Percentiles rank a stretch among this genome's conserved stretches.
Conservation (phyloP, 2,888 invertebrate species). For the Ametastegia equiseti region DNA sequence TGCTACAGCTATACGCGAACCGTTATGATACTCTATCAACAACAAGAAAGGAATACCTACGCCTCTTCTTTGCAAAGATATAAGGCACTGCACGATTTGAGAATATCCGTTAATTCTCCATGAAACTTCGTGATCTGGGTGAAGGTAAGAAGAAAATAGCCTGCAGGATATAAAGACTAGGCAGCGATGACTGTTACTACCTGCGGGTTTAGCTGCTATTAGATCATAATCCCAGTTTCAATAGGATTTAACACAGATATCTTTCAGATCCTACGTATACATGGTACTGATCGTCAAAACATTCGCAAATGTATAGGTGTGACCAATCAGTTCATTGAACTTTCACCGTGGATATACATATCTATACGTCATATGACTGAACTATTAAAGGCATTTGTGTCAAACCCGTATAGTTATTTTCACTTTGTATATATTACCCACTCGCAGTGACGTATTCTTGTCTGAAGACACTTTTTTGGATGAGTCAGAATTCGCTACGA, state of each 20-base stretch:
- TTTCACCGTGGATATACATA: background rate
- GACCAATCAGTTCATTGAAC: conserved; percentile 8
- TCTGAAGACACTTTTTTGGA: too few relatives aligned
- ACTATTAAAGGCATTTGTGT: background rate
- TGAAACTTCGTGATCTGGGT: background rate
- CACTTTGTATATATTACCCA: too few relatives aligned
- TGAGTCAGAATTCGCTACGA: too few relatives aligned
- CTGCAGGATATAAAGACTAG: too few relatives aligned
- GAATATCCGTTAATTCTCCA: conserved; percentile 30
- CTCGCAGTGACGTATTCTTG: too few relatives aligned
- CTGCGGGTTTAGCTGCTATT: too few relatives aligned
- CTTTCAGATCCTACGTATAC: too few relatives aligned
- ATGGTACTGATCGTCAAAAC: too few relatives aligned
- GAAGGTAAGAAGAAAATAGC: background rate
- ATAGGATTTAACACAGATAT: too few relatives aligned
- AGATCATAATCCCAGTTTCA: too few relatives aligned
- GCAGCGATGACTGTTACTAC: too few relatives aligned
- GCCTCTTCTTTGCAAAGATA: too few relatives aligned
- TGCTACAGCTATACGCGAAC: conserved; percentile 14
- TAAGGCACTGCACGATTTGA: conserved; percentile 18
- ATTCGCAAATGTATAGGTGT: background rate
- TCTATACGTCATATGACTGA: background rate
- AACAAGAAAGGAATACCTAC: conserved; percentile 3
- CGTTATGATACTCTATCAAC: conserved; percentile 4
- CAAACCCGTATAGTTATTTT: background rate